Evolutionary conservation across 2,888 invertebrate species (phyloP), one percentile per base, ranked within the genome.

Genomic region (Mellilla xanthometata): DNA sequence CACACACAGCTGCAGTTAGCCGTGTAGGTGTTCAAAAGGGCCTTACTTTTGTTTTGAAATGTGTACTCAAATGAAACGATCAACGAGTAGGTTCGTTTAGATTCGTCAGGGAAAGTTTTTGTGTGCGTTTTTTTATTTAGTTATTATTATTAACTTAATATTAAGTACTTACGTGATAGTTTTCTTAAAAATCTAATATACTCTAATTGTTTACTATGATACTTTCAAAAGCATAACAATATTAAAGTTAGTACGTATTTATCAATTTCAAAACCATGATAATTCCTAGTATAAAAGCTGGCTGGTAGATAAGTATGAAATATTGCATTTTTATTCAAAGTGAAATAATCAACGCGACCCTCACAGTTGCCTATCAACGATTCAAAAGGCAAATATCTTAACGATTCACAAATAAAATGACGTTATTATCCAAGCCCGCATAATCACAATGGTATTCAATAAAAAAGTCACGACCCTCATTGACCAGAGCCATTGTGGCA

Each of bases 401-500:
- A 47, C 36, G 45, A 47, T 41, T 49, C 44, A 36, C 40, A 45
- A 44, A 52, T 45, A 38, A 41, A 46, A 41, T 46, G 24, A 58
- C 52, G 29, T 19, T 45, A 48, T 39, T 52, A 42, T 58, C 54
- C 44, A 43, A 42, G 55, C 86, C 86, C 86, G 85, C 84, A 86
- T 85, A 72, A 68, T 68, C 54, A 59, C 54, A 60, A 79, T 76
- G 58, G 68, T 65, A 74, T 74, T 71, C 72, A 82, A 84, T 84
- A 81, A 84, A 86, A 80, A 83, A 77, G 68, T 65, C 72, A 62
- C 71, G 78, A 79, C 80, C 80, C 71, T 51, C 62, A 53, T 65
- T 64, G 68, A 71, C 72, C 64, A 53, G 47, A 47, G 47, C 73
- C 55, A 80, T 83, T 84, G 80, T 81, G 65, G 72, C 70, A 73